These are phyloP conservation scores for Mesitornis unicolor DNA, from an alignment of 2,113 vertebrate genomes.

Conservation along the genomic window DNA sequence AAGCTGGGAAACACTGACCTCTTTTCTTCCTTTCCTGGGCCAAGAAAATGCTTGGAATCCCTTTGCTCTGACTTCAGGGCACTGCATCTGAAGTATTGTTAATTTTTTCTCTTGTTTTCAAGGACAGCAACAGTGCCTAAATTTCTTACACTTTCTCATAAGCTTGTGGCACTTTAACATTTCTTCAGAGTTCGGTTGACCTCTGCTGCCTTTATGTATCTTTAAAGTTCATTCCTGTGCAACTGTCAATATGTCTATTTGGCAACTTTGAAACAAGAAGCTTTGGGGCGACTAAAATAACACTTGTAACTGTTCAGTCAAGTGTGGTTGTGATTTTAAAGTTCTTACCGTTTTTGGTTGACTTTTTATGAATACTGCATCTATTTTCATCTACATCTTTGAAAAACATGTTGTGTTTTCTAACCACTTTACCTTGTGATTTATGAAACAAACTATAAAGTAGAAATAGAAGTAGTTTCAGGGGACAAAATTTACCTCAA, in stretches of 20 bases:
- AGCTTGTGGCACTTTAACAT: conserved; percentile 21
- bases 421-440: neutral
- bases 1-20: neutral
- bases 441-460: neutral
- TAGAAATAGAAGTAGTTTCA: neutral
- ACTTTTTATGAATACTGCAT: neutral
- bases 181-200: conserved; percentile 53
- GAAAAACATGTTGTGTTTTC: neutral
- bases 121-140: neutral
- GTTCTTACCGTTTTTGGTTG: neutral
- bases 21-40: neutral
- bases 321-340: neutral
- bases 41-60: neutral
- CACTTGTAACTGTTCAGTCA: neutral
- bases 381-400: neutral
- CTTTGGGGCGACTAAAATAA: conserved; percentile 37
- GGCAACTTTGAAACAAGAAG: neutral
- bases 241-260: conserved; percentile 36
- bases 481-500: neutral
- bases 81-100: neutral
- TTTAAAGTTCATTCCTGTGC: conserved; percentile 57
- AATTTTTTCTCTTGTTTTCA: neutral
- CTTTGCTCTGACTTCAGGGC: neutral
- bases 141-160: neutral
- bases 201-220: conserved; percentile 12